Evolutionary conservation across 1,140 invertebrate genomes (phyloP).

Genomic region (Leptopilina boulardi): DNA sequence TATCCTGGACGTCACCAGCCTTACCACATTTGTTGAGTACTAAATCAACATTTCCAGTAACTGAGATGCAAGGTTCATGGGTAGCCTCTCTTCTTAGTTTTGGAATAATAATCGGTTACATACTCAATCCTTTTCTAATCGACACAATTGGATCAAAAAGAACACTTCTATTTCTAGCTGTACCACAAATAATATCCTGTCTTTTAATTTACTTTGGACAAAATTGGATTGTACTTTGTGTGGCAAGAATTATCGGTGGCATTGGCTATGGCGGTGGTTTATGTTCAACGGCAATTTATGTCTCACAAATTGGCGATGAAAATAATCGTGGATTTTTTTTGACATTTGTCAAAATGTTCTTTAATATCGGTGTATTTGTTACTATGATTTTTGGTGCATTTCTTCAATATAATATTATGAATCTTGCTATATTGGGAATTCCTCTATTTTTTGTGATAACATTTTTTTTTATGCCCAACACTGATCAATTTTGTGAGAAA

Average conservation of each 20-base stretch:
- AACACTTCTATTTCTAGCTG: background rate
- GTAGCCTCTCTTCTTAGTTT: background rate
- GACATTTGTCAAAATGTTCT: background rate
- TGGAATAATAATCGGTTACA: background rate
- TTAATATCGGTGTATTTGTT: constrained; percentile 3
- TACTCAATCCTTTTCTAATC: background rate
- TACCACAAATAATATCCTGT: background rate
- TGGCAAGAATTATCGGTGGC: background rate
- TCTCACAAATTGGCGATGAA: constrained; percentile 16
- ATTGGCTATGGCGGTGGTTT: constrained; percentile 14
- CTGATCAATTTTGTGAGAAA: background rate
- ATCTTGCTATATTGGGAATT: constrained; percentile 5
- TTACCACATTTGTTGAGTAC: background rate
- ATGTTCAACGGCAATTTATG: background rate
- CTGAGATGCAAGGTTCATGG: background rate
- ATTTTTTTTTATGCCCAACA: background rate
- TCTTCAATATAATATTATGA: background rate
- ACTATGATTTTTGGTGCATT: constrained; percentile 7
- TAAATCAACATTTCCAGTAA: background rate
- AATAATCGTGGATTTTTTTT: background rate
- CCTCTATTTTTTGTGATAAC: background rate
- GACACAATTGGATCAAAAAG: background rate
- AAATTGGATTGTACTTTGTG: constrained; percentile 8
- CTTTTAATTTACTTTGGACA: background rate
- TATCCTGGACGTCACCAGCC: background rate